Evolutionary conservation across 2,888 invertebrate species (phyloP).

Genomic region (Caenorhabditis sp.): DNA sequence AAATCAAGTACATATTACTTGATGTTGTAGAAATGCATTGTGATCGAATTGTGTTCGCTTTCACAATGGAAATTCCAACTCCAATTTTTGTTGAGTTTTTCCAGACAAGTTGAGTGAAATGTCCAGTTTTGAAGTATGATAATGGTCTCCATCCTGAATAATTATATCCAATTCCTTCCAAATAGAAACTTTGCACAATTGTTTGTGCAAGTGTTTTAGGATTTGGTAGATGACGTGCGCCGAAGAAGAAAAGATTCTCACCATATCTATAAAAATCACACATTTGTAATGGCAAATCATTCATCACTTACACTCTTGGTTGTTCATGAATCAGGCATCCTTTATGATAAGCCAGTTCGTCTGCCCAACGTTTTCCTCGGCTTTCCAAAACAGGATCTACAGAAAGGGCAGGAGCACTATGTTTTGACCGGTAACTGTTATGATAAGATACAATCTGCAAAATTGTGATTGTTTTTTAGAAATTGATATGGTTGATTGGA

Average conservation of each 20-base stretch:
- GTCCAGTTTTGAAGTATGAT: constrained; percentile 56
- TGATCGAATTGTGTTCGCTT: constrained; percentile 22
- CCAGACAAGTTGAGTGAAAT: constrained; percentile 68
- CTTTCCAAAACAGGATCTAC: constrained; percentile 47
- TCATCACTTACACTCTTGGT: constrained; percentile 49
- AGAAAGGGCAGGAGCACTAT: constrained; percentile 48
- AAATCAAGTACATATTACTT: constrained; percentile 43
- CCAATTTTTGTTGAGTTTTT: constrained; percentile 53
- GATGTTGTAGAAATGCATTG: constrained; percentile 26
- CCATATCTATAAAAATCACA: constrained; percentile 53
- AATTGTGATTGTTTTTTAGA: neutral
- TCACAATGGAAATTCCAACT: constrained; percentile 58
- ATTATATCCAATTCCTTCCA: constrained; percentile 59
- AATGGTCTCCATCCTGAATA: constrained; percentile 52
- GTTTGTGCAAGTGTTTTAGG: constrained; percentile 60
- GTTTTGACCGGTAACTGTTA: constrained; percentile 59
- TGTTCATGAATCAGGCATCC: constrained; percentile 61
- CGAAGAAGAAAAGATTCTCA: constrained; percentile 65
- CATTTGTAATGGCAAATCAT: neutral
- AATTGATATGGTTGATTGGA: neutral
- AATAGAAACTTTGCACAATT: constrained; percentile 59
- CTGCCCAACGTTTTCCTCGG: constrained; percentile 62
- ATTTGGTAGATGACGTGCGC: constrained; percentile 46
- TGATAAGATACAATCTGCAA: constrained; percentile 47
- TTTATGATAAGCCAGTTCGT: constrained; percentile 50